These are phyloP conservation scores for Bugulina stolonifera DNA, from an alignment of 2,888 invertebrate species.

Conservation along the genomic window DNA sequence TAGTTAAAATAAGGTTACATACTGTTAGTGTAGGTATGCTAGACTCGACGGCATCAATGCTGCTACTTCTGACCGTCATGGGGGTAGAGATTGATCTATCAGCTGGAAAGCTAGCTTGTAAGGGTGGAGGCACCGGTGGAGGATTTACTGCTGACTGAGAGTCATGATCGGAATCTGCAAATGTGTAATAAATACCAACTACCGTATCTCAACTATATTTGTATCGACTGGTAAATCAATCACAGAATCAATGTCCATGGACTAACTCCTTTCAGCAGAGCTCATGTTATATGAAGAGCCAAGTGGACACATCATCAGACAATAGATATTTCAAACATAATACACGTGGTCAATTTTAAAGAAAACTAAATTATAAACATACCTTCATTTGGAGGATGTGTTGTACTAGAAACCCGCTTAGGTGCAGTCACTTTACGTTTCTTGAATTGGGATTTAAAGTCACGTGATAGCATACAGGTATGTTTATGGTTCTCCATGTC, in stretches of 20 bases:
- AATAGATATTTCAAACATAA: too few species aligned
- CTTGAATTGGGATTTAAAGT: neutral
- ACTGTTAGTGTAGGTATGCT: neutral
- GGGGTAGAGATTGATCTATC: neutral
- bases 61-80: neutral
- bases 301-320: too few species aligned
- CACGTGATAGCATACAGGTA: neutral
- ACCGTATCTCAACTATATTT: too few species aligned
- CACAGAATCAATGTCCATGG: too few species aligned
- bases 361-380: too few species aligned
- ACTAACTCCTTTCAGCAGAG: too few species aligned
- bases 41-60: neutral
- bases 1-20: too few species aligned
- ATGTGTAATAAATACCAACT: too few species aligned
- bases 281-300: too few species aligned
- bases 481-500: conserved; percentile 14
- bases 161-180: neutral
- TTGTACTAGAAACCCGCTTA: neutral
- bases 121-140: neutral
- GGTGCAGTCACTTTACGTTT: neutral
- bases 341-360: too few species aligned
- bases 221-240: too few species aligned
- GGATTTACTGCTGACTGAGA: neutral
- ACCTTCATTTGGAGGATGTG: neutral
- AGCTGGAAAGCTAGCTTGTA: neutral